Percentiles rank a stretch among this genome's conserved stretches.
These are phyloP conservation scores for Willisornis vidua DNA, from an alignment of 2,113 vertebrate species.

Conservation along the genomic window DNA sequence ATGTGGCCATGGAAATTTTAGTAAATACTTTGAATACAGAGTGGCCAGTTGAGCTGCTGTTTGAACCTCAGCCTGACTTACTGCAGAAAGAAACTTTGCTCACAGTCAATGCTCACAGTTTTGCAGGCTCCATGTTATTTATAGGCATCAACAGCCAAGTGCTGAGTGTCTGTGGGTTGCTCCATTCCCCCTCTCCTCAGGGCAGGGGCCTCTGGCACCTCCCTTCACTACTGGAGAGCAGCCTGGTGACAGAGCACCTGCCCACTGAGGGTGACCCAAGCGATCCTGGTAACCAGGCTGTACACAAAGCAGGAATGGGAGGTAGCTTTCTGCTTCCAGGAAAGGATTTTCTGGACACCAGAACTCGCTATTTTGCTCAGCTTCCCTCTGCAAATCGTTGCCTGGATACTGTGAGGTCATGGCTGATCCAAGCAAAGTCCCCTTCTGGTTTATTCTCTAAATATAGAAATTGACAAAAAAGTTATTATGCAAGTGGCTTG, in stretches of 20 bases:
- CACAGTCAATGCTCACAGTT: not conserved
- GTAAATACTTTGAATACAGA: not conserved
- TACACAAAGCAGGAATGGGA: not conserved
- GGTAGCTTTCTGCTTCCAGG: not conserved
- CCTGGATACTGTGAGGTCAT: constrained; percentile 52
- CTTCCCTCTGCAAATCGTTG: not conserved
- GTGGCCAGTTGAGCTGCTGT: not conserved
- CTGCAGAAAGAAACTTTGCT: not conserved
- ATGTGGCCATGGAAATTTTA: accelerated
- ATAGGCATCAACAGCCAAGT: not conserved
- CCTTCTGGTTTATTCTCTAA: constrained; percentile 27
- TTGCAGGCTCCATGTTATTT: accelerated
- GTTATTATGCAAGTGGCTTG: not conserved
- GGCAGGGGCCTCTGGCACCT: not conserved
- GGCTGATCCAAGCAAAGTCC: not conserved
- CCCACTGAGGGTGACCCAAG: not conserved
- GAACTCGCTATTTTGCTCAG: not conserved
- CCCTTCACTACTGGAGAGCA: not conserved
- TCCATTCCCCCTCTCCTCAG: accelerated
- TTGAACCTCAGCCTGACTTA: not conserved
- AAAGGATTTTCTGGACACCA: not conserved
- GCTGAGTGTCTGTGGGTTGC: not conserved
- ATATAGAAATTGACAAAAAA: constrained; percentile 1
- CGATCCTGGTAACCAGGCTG: accelerated
- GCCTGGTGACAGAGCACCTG: not conserved